phyloP scores from a whole-genome alignment of 2,797 vertebrate species.

The Periparus ater region DNA sequence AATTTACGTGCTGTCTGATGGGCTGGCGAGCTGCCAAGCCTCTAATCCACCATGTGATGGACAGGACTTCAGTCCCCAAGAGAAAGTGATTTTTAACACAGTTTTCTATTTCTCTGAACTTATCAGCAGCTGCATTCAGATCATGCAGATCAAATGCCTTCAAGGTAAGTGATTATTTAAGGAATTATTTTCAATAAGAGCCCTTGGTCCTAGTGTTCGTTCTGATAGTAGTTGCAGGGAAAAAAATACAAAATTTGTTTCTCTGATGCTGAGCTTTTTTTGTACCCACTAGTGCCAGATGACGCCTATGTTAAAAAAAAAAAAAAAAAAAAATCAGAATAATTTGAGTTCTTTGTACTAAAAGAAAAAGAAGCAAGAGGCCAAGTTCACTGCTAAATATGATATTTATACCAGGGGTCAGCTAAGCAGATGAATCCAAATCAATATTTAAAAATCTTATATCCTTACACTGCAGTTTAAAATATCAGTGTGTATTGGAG shows the following conservation, averaged over 20 bases:
- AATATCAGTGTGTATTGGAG: neutral
- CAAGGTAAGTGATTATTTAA: conserved; percentile 66
- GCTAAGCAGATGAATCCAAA: neutral
- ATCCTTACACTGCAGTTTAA: neutral
- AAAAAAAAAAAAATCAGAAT: neutral
- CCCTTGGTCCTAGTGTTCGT: neutral
- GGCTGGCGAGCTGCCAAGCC: conserved; percentile 66
- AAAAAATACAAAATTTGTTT: neutral
- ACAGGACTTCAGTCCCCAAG: conserved; percentile 55
- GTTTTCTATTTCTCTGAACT: conserved; percentile 60
- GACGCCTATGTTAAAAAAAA: neutral
- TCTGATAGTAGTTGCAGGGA: neutral
- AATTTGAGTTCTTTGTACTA: neutral
- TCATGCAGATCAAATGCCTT: conserved; percentile 54
- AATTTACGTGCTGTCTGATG: conserved; percentile 51
- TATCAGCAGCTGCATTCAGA: conserved; percentile 63
- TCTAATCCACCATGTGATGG: conserved; percentile 63
- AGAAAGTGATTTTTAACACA: conserved; percentile 55
- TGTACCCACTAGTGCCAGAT: neutral
- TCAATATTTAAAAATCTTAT: neutral
- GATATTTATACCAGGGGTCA: neutral
- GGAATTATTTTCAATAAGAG: conserved; percentile 53
- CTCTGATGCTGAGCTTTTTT: neutral
- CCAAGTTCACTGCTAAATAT: conserved; percentile 8
- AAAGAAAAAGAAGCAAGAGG: neutral